Base-by-base conservation (phyloP, 2,888 invertebrate species). In the Nowickia ferox region DNA sequence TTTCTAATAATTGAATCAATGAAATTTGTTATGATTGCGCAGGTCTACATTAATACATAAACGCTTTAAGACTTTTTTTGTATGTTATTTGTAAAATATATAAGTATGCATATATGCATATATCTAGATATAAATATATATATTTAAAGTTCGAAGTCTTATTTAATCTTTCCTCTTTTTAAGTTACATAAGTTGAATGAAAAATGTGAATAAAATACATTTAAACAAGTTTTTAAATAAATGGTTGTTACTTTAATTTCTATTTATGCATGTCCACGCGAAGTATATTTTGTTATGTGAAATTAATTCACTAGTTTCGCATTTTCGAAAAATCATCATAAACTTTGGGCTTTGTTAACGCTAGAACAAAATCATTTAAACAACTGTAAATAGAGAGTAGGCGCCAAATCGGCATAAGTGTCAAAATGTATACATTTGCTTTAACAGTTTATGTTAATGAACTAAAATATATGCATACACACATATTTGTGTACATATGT, bases 61-160 rank as follows among this genome's bases (percentile, higher is more conserved):
- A 65, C 40, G 55, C 80, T 75, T 79, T 48, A 80, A 68, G 46
- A 61, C 46, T 72, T 80, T 80, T n/a, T 84, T 80, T 75, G 68
- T 84, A 80, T 83, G 71, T 83, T 77, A 66, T 83, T 77, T 77
- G 57, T 83, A 83, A 72, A 65, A 63, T 69, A 63, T 79, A 79
- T 44, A 53, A n/a, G 17, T 53, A 53, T 53, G 10, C 10, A 55
- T 30, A 57, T 30, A 69, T 8, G 6, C 30, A 30, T 30, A 6
- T 30, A 30, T 30, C 30, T 30, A 61, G 15, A 61, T 42, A 42
- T 61, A 61, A n/a, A 61, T 40, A 65, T 72, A 80, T 65, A 17
- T 65, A 59, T 57, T 42, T 63, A 65, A 63, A 72, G 15, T 55
- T 63, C 55, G 46, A n/a, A 69, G 22, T 79, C 65, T 59, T 68